Evolutionary conservation across 2,888 invertebrate species (phyloP).

Genomic region (Agrilus biguttatus): DNA sequence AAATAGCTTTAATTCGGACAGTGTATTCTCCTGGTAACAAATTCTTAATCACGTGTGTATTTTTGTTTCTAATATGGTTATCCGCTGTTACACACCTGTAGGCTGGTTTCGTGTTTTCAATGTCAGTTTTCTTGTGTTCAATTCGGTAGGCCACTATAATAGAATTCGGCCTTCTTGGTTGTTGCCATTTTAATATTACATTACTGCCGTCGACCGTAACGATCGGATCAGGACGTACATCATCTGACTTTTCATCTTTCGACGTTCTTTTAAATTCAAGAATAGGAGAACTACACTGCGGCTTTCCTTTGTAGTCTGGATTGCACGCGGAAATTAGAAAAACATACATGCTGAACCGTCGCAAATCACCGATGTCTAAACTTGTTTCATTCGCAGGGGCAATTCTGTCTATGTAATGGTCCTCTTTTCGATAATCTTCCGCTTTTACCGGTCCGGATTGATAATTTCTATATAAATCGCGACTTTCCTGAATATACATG

Average conservation of each 20-base stretch:
- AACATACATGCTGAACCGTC: constrained; percentile 42
- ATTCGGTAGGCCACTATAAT: constrained; percentile 47
- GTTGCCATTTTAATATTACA: constrained; percentile 36
- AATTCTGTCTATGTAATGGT: constrained; percentile 5
- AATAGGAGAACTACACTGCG: constrained; percentile 34
- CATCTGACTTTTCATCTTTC: constrained; percentile 27
- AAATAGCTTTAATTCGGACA: constrained; percentile 41
- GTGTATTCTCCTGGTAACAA: constrained; percentile 42
- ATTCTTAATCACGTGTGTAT: constrained; percentile 20
- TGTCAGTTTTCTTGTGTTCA: constrained; percentile 32
- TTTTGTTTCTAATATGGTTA: constrained; percentile 16
- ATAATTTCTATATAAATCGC: not conserved
- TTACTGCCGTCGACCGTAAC: constrained; percentile 12
- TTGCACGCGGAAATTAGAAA: constrained; percentile 47
- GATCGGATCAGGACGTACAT: constrained; percentile 18
- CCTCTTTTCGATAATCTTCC: not conserved
- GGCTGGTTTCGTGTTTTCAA: constrained; percentile 23
- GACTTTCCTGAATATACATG: constrained; percentile 5
- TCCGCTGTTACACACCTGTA: constrained; percentile 36
- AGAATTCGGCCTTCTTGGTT: constrained; percentile 50
- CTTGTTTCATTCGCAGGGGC: constrained; percentile 13
- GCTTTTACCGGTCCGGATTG: not conserved
- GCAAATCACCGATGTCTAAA: constrained; percentile 26
- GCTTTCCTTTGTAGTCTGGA: constrained; percentile 33
- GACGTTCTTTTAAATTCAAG: constrained; percentile 36